Base-by-base conservation (phyloP, 2,797 vertebrate genomes). In the Mus caroli region DNA sequence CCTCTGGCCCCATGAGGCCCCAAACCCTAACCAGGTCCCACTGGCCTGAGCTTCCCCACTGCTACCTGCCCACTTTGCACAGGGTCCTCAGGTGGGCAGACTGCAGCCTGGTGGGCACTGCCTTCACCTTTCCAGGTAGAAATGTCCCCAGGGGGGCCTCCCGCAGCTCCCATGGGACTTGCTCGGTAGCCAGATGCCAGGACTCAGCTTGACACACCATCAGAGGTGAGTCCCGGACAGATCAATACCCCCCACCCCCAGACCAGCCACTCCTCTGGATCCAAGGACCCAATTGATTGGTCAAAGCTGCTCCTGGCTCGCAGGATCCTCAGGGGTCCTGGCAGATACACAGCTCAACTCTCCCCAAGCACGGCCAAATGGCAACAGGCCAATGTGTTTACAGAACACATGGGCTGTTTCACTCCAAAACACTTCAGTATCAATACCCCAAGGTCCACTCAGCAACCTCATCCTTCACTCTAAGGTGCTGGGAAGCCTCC, bases 341-440 rank as follows among this genome's bases (percentile, higher is more conserved):
- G 71, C 31, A 31, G 56, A 87, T 54, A 87, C 62, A 89, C 17
- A 58, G 50, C 76, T 67, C n/a, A 56, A 43, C 31, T 34, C 67
- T 28, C 71, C 90, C 62, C 2, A 1, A 9, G 60, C 50, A 64
- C 50, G 5, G 82, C 88, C 93, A 91, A 82, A 77, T 24, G 6
- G 79, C 82, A 50, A 83, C 60, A 19, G 56, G 83, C 79, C 6
- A 1, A 79, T 20, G 28, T 80, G 92, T 94, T 94, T 93, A 95
- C 67, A 60, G 56, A 92, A 95, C 37, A 77, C 5, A 1, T 20
- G 40, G 79, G 10, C 17, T 80, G 69, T 73, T 95, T 89, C 40
- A 67, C 76, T 80, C 79, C 62, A 75, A 94, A 95, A 94, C 71
- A 75, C 69, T n/a, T 80, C 22, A 6, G 40, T 86, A 71, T 90